phyloP scores from a whole-genome alignment of 2,113 vertebrate species.

The Vidua chalybeata region DNA sequence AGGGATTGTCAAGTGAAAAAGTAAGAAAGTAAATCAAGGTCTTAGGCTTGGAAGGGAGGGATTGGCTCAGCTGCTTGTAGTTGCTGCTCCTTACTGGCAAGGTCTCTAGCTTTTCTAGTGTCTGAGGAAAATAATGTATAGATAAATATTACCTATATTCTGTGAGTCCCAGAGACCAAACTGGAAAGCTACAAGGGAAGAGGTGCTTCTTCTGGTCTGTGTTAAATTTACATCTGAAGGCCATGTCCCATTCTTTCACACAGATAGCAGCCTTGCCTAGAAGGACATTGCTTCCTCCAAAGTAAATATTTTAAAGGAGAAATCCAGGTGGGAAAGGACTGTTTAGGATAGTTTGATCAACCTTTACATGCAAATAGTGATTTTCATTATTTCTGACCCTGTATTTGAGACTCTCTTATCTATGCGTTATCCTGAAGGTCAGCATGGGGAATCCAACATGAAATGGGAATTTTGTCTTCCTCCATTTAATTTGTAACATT shows the following conservation, averaged over 20 bases:
- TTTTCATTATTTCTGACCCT: not conserved
- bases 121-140: not conserved
- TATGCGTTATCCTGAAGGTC: not conserved
- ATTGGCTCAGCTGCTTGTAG: not conserved
- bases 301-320: not conserved
- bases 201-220: not conserved
- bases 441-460: fast-evolving
- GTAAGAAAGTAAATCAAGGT: not conserved
- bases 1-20: not conserved
- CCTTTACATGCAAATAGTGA: not conserved
- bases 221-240: not conserved
- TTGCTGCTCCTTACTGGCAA: not conserved
- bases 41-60: not conserved
- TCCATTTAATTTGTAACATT: not conserved
- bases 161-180: not conserved
- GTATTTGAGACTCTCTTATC: not conserved
- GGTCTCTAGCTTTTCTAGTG: not conserved
- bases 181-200: not conserved
- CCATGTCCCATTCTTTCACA: not conserved
- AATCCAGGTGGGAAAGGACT: not conserved
- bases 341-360: not conserved
- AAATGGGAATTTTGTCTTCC: not conserved
- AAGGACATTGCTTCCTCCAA: not conserved
- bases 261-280: not conserved
- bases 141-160: not conserved